Percentiles rank a stretch among this genome's conserved stretches.
phyloP scores from a whole-genome alignment of 1,140 invertebrate genomes.

The Schlechtendalia chinensis region DNA sequence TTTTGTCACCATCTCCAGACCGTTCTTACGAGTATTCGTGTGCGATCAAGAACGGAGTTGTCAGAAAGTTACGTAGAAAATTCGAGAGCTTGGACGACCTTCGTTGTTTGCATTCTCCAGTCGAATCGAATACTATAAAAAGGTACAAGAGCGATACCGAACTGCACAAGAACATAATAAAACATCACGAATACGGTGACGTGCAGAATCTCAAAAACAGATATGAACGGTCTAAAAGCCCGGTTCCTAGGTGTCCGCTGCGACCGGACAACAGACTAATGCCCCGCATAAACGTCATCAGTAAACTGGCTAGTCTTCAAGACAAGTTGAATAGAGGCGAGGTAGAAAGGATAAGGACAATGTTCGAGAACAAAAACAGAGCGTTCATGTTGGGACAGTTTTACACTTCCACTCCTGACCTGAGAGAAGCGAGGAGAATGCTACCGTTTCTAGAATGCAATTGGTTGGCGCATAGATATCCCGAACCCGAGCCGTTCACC shows the following conservation, averaged over 20 bases:
- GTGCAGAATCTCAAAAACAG: conserved; percentile 62
- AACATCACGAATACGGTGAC: conserved; percentile 62
- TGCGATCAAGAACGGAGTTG: conserved; percentile 71
- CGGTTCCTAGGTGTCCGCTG: conserved; percentile 65
- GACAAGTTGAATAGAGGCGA: conserved; percentile 58
- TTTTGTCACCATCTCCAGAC: conserved; percentile 50
- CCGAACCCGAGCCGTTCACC: conserved; percentile 55
- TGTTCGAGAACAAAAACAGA: conserved; percentile 63
- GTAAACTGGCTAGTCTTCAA: conserved; percentile 71
- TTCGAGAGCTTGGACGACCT: conserved; percentile 68
- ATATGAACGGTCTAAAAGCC: conserved; percentile 60
- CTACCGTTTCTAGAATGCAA: conserved; percentile 72
- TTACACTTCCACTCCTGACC: conserved; percentile 76
- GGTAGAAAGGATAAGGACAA: conserved; percentile 67
- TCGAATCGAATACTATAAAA: conserved; percentile 56
- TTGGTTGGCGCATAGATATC: conserved; percentile 75
- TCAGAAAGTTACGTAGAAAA: conserved; percentile 68
- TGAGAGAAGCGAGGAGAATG: conserved; percentile 73
- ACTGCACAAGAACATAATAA: conserved; percentile 59
- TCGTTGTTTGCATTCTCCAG: conserved; percentile 20
- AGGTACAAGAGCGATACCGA: conserved; percentile 75
- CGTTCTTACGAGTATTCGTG: conserved; percentile 58
- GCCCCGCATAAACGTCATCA: conserved; percentile 85
- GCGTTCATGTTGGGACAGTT: conserved; percentile 65
- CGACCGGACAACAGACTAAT: conserved; percentile 71